Evolutionary conservation across 2,113 vertebrate species (phyloP), one percentile per base, ranked within the genome.

Genomic region (Carollia perspicillata): DNA sequence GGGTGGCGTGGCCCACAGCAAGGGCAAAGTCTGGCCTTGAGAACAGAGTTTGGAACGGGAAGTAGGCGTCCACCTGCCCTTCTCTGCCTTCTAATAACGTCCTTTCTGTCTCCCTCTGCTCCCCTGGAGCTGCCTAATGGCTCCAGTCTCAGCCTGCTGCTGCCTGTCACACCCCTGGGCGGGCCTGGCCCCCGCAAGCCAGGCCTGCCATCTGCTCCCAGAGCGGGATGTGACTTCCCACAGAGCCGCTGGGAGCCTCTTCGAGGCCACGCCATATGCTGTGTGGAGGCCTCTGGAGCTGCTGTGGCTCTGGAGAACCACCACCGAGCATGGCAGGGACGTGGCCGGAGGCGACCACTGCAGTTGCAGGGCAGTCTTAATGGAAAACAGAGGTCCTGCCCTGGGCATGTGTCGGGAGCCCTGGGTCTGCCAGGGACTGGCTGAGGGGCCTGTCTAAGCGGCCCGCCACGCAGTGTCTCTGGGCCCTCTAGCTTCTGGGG

Each of bases 281-380:
- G 3, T 6, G 16, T 6, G n/a, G 65, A 60, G 8, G 35, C 28
- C 30, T 33, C n/a, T 33, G 47, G 49, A 16, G 8, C n/a, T 16
- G 0, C n/a, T 1, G 1, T 0, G 17, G 83, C 72, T 16, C 44
- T 8, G 1, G 28, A 42, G 33, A n/a, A 69, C 6, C 3, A 13
- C 37, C 58, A 30, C 18, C 6, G 10, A 28, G 33, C 35, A 20
- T 0, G 33, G 49, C 28, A 49, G 68, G 44, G 5, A 3, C 0
- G 1, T 20, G 44, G 65, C 51, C 71, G 26, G 20, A 44, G 51
- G n/a, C 0, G 18, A 51, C 20, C 26, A 7, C 16, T 5, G n/a
- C 14, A 23, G 30, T 8, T 10, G 35, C 42, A 22, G 37, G 28
- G 68, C 2, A 14, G 37, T 40, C 93, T 78, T 47, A 0, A 0